Conservation (phyloP, 1,140 invertebrate genomes). For the Frieseomelitta varia region DNA sequence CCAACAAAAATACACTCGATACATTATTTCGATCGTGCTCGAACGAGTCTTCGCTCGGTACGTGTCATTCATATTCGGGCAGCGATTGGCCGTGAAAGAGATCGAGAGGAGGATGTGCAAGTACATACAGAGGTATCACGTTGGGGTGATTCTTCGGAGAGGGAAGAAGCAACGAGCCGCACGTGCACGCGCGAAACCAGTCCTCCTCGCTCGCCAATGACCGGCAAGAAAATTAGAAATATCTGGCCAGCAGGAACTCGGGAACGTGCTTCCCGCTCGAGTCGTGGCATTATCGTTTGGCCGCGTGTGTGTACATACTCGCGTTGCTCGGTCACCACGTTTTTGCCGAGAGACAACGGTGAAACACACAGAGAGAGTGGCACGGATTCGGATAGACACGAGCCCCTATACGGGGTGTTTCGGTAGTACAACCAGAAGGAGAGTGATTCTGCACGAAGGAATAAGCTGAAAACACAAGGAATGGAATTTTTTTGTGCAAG, state of each 20-base stretch:
- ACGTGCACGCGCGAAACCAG: conserved; percentile 30
- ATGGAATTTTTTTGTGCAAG: too few relatives aligned
- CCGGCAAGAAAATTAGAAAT: conserved; percentile 67
- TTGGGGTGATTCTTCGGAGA: not conserved
- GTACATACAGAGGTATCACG: not conserved
- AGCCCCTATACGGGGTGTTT: too few relatives aligned
- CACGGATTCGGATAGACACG: not conserved
- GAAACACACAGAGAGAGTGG: not conserved
- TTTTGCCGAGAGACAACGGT: conserved; percentile 17
- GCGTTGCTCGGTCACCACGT: not conserved
- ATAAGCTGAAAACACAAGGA: too few relatives aligned
- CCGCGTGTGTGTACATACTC: conserved; percentile 29
- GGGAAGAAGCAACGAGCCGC: not conserved
- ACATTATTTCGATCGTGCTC: too few relatives aligned
- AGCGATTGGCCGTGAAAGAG: not conserved
- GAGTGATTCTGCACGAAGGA: too few relatives aligned
- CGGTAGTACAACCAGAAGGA: too few relatives aligned
- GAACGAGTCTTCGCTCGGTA: too few relatives aligned
- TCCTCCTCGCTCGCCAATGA: conserved; percentile 30
- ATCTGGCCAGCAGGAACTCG: conserved; percentile 60
- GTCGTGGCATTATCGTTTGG: conserved; percentile 63
- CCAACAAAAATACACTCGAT: too few relatives aligned
- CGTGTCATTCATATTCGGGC: too few relatives aligned
- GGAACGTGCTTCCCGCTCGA: conserved; percentile 60
- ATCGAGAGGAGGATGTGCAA: not conserved